Conservation (phyloP, 2,888 invertebrate genomes). For the Drosophila cracens region DNA sequence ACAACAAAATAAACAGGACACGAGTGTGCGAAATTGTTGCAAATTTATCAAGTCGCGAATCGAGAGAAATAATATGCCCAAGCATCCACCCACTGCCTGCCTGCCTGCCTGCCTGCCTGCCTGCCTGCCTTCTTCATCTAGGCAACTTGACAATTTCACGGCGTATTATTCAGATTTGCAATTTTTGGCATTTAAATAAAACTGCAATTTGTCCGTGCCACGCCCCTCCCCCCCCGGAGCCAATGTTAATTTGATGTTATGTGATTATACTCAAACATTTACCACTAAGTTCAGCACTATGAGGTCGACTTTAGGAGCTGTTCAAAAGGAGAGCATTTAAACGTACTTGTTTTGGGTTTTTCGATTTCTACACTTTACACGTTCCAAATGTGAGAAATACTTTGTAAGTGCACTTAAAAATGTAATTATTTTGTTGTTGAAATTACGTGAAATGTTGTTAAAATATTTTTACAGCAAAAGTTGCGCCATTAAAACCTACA, state of each 20-base stretch:
- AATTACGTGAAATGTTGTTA: conserved; percentile 78
- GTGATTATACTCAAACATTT: conserved; percentile 63
- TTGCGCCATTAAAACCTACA: conserved; percentile 64
- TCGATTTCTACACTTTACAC: conserved; percentile 49
- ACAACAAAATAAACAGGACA: conserved; percentile 41
- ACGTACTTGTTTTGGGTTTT: not conserved
- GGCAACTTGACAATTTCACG: conserved; percentile 79
- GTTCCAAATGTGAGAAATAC: conserved; percentile 64
- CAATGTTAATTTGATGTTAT: conserved; percentile 71
- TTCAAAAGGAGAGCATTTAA: not conserved
- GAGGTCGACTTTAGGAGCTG: not conserved
- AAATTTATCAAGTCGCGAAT: conserved; percentile 82
- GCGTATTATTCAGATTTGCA: conserved; percentile 78
- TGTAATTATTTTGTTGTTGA: conserved; percentile 73
- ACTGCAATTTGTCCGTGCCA: conserved; percentile 77
- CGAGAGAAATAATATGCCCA: conserved; percentile 7
- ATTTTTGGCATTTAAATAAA: conserved; percentile 82
- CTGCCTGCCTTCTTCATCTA: not conserved
- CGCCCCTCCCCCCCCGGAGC: conserved; percentile 7
- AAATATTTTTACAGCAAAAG: conserved; percentile 73
- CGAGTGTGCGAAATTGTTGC: conserved; percentile 82
- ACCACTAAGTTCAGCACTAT: conserved; percentile 42
- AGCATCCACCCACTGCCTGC: conserved; percentile 1
- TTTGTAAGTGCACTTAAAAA: conserved; percentile 69
- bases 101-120: not conserved